These are phyloP conservation scores for Zingel zingel DNA, from an alignment of 2,113 vertebrate species.

Conservation along the genomic window DNA sequence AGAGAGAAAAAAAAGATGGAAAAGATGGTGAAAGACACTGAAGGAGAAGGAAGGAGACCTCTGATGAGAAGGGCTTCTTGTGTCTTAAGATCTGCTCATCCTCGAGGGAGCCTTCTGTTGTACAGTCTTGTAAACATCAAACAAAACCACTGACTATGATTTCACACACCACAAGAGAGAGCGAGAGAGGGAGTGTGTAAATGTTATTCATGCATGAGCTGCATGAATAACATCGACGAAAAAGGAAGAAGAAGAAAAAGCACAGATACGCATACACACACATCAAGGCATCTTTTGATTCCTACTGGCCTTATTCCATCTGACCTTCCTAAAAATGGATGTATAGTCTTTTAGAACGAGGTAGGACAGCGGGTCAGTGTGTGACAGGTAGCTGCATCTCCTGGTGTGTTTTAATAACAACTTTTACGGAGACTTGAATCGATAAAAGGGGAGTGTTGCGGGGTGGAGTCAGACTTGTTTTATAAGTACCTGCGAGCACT, in stretches of 20 bases:
- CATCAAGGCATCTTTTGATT: neutral
- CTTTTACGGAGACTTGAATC: neutral
- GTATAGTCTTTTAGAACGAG: conserved; percentile 6
- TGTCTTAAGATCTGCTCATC: conserved; percentile 44
- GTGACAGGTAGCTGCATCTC: neutral
- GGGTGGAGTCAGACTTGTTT: conserved; percentile 9
- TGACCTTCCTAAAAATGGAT: conserved; percentile 23
- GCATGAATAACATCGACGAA: conserved; percentile 31
- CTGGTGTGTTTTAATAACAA: conserved; percentile 8
- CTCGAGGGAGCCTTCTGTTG: conserved; percentile 58
- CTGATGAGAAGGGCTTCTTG: conserved; percentile 31
- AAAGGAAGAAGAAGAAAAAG: neutral
- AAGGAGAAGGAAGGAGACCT: conserved; percentile 21
- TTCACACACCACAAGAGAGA: conserved; percentile 60
- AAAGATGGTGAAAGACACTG: conserved; percentile 12
- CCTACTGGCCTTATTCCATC: neutral
- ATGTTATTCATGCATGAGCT: conserved; percentile 49
- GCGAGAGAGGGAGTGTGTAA: conserved; percentile 19
- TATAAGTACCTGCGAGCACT: conserved; percentile 21
- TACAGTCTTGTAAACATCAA: conserved; percentile 68
- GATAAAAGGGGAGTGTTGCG: neutral
- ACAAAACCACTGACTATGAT: conserved; percentile 66
- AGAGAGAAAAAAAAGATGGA: neutral
- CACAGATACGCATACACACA: neutral
- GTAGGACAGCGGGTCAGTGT: neutral